These are phyloP conservation scores for Varanus komodoensis DNA, from an alignment of 2,113 vertebrate genomes.

Conservation along the genomic window DNA sequence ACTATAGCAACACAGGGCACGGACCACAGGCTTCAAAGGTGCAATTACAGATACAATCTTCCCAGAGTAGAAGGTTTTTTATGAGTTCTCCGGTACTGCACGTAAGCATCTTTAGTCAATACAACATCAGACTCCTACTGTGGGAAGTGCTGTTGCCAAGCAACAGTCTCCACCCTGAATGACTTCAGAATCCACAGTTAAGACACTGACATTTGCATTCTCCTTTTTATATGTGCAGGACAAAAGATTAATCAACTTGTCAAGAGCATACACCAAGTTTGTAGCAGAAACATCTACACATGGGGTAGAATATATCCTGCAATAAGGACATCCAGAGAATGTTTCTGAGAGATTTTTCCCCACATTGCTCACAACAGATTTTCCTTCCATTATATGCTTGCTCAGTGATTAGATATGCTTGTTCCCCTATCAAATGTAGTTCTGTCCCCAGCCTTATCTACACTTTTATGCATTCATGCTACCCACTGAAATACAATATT, in stretches of 20 bases:
- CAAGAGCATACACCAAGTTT: not conserved
- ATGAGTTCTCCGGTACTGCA: conserved; percentile 2
- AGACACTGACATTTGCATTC: not conserved
- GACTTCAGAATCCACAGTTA: conserved; percentile 11
- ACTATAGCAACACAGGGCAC: not conserved
- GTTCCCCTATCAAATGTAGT: not conserved
- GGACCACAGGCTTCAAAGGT: conserved; percentile 30
- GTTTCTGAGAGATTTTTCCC: not conserved
- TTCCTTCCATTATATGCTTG: not conserved
- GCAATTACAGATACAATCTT: not conserved
- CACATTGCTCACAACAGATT: not conserved
- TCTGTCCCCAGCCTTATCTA: not conserved
- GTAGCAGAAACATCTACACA: not conserved
- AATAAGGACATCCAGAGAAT: not conserved
- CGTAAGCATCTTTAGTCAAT: conserved; percentile 10
- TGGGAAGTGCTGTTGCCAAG: conserved; percentile 7
- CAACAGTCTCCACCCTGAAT: conserved; percentile 13
- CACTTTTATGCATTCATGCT: not conserved
- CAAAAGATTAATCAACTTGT: conserved; percentile 10
- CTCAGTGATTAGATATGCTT: not conserved
- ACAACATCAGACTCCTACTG: not conserved
- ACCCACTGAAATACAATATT: not conserved
- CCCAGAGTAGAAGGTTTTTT: fast-evolving
- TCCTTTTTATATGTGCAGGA: not conserved
- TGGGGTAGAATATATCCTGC: not conserved